phyloP scores from a whole-genome alignment of 1,140 invertebrate genomes.

The Drosophila tani region DNA sequence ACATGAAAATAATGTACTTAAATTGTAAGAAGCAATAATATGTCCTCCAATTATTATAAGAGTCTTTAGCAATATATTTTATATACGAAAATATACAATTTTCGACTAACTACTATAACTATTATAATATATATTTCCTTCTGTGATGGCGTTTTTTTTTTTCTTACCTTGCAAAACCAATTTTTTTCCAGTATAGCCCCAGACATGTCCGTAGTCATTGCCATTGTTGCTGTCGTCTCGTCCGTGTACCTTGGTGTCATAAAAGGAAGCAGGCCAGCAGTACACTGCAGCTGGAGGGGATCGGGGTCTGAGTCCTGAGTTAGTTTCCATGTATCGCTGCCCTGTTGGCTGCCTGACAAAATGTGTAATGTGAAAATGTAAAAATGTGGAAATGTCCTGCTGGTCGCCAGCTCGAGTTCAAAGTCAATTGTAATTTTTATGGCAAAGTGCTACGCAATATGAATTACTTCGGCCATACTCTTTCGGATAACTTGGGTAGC shows the following conservation, averaged over 20 bases:
- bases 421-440: slow-evolving; percentile 82
- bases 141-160: no score
- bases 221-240: slow-evolving; percentile 45
- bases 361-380: slow-evolving; percentile 51
- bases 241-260: slow-evolving; percentile 77
- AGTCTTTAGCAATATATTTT: no score
- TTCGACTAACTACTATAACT: no score
- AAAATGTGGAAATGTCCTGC: slow-evolving; percentile 71
- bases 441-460: slow-evolving; percentile 72
- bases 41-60: no score
- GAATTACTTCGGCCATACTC: slow-evolving; percentile 58
- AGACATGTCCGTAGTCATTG: slow-evolving; percentile 36
- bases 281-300: slow-evolving; percentile 27
- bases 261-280: slow-evolving; percentile 70
- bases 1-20: no score
- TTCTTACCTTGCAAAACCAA: neutral
- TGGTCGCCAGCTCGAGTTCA: slow-evolving; percentile 69
- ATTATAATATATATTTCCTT: neutral
- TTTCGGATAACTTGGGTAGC: neutral
- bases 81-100: neutral
- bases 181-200: slow-evolving; percentile 6
- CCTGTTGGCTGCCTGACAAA: slow-evolving; percentile 77
- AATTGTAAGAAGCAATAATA: no score
- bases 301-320: slow-evolving; percentile 49
- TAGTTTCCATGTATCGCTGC: slow-evolving; percentile 68